Conservation (phyloP, 2,113 vertebrate species). For the Cervus canadensis region DNA sequence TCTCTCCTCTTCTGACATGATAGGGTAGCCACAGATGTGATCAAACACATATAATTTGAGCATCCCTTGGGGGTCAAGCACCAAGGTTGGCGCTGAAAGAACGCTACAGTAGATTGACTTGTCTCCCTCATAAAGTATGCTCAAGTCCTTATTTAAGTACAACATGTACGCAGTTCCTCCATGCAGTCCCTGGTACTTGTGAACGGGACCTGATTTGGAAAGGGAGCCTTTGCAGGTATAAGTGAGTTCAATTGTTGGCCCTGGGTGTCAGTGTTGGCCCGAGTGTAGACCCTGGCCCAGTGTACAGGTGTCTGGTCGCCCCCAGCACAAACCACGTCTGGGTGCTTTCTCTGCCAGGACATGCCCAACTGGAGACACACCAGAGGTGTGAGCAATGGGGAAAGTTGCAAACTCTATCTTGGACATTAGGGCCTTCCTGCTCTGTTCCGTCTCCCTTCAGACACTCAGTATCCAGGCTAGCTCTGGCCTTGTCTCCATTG, state of each 20-base stretch:
- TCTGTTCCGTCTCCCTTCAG: background rate
- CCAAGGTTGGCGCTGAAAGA: background rate
- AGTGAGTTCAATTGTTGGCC: background rate
- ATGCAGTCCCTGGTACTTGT: background rate
- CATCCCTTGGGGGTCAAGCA: background rate
- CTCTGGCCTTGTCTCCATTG: background rate
- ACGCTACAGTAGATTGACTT: background rate
- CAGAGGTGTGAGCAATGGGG: background rate
- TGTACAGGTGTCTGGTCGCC: background rate
- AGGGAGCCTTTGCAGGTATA: background rate
- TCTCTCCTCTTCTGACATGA: background rate
- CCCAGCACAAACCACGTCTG: background rate
- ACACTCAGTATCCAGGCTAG: background rate
- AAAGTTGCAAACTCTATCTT: background rate
- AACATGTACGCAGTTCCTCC: background rate
- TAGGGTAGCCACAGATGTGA: background rate
- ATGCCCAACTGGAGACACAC: background rate
- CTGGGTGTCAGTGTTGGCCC: background rate
- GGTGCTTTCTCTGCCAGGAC: background rate
- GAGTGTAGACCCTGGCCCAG: rapidly evolving
- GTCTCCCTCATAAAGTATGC: background rate
- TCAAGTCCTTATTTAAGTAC: background rate
- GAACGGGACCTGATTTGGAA: background rate
- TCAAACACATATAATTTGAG: background rate
- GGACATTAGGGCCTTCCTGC: background rate